Base-by-base conservation (phyloP, 2,888 invertebrate genomes). In the Pachycephus smyrnensis region DNA sequence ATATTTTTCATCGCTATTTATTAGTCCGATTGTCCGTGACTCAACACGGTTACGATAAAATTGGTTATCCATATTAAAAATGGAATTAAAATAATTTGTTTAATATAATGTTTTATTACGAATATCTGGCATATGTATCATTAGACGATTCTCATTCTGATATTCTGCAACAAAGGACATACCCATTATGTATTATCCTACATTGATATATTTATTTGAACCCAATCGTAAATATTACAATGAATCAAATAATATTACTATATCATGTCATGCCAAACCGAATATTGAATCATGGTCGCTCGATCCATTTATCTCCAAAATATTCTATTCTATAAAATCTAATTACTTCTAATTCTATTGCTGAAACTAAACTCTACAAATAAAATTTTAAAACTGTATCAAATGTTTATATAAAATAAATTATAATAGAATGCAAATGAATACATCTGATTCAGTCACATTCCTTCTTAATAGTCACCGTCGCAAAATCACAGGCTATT, bases 371-470 rank as follows among this genome's bases (percentile, higher is more conserved):
- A 86, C 84, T 86, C 86, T 88, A 88, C 85, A 77, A 84, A 83
- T 82, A 85, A 85, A 85, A 86, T 84, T 84, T 82, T 82, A 85
- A 88, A 89, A 88, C 85, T 90, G 90, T 90, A 90, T 89, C 88
- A 90, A 90, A 90, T 90, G 90, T 90, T 90, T 90, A 90, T 90
- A 89, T 89, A 87, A 89, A 90, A 90, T 89, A 90, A 90, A 90
- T 89, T 88, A 89, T 89, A 84, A 85, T 84, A 88, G 82, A 82
- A 89, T 87, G 87, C 86, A 87, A 84, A 81, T 71, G 33, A 11
- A 31, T 32, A 15, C 71, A 33, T 71, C 55, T 55, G 55, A 55
- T 55, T 55, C 55, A 23, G 23, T 9, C 55, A 23, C 23, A 55
- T 55, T 55, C 55, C 23, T 23, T 9, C 55, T 55, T 55, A 55